Base-by-base conservation (phyloP, 2,797 vertebrate genomes). In the Sebastes vulpes region DNA sequence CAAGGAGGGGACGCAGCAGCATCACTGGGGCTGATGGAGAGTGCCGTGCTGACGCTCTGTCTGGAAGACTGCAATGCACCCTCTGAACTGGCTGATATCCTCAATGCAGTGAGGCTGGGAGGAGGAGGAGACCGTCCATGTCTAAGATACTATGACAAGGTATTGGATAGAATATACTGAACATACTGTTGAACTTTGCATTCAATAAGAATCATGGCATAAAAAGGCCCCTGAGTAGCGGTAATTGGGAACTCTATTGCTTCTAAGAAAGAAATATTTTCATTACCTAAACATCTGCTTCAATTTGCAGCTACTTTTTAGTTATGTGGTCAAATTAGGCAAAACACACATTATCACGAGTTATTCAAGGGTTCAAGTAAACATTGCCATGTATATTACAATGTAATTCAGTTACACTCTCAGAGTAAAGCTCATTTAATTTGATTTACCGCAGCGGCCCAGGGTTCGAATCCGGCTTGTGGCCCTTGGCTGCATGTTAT, bases 141-240 rank as follows among this genome's bases (percentile, higher is more conserved):
- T 77, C 81, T 96, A 63, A 94, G 96, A 93, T 94, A 96, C 85
- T 97, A 95, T 28, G 96, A 97, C 89, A 97, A 97, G 96, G 96
- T 97, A 93, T 2, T 56, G 16, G 5, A 32, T 3, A 32, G 2
- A 32, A 32, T 35, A 35, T 35, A 35, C 32, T 35, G 32, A 35
- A 35, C 32, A 23, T 58, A 21, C 35, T n/a, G 9, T 26, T 56
- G 3, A 68, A 38, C 14, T 18, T 16, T 21, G 23, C 6, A 16
- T 57, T 57, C 5, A 38, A 35, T 31, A 29, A 31, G 9, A 31
- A 56, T 68, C 0, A n/a, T 65, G 16, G 9, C 25, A 57, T 14
- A 42, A 42, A 42, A 42, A 42, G 1, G 28, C 28, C 3, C 9
- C 28, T 31, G 18, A 59, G 28, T 31, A 10, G n/a, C n/a, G 4